Evolutionary conservation across 2,113 vertebrate species (phyloP).

Genomic region (Phaethon lepturus): DNA sequence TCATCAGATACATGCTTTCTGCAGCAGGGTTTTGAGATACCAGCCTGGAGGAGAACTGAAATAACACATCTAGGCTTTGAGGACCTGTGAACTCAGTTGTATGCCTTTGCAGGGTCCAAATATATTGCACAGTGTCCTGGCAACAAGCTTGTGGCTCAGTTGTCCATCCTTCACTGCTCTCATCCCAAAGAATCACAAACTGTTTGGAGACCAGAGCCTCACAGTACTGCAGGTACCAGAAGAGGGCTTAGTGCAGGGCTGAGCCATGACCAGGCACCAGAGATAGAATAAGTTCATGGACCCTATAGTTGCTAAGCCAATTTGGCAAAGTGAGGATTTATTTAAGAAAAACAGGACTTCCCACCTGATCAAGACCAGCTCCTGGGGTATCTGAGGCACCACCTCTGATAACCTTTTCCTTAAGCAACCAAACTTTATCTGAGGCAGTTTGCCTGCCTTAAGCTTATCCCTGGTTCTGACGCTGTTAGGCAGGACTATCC

Average conservation of each 20-base stretch:
- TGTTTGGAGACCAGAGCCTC: not conserved
- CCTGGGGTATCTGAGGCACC: not conserved
- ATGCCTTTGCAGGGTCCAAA: not conserved
- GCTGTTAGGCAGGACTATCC: not conserved
- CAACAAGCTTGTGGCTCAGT: not conserved
- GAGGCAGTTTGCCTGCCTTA: accelerated
- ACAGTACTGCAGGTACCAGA: not conserved
- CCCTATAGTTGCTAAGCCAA: not conserved
- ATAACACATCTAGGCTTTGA: not conserved
- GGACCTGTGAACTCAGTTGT: not conserved
- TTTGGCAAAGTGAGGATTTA: not conserved
- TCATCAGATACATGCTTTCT: not conserved
- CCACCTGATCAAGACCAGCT: not conserved
- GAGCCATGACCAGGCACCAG: not conserved
- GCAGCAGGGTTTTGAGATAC: not conserved
- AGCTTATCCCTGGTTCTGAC: not conserved
- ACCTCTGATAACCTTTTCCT: not conserved
- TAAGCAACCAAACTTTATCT: not conserved
- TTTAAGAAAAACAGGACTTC: not conserved
- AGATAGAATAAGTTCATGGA: not conserved
- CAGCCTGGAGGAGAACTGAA: not conserved
- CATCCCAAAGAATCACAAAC: not conserved
- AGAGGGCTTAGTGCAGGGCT: not conserved
- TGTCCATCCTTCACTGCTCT: not conserved
- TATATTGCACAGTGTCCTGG: not conserved